These are phyloP conservation scores for Malacoctenus gilli DNA, from an alignment of 2,797 vertebrate species.

Conservation along the genomic window DNA sequence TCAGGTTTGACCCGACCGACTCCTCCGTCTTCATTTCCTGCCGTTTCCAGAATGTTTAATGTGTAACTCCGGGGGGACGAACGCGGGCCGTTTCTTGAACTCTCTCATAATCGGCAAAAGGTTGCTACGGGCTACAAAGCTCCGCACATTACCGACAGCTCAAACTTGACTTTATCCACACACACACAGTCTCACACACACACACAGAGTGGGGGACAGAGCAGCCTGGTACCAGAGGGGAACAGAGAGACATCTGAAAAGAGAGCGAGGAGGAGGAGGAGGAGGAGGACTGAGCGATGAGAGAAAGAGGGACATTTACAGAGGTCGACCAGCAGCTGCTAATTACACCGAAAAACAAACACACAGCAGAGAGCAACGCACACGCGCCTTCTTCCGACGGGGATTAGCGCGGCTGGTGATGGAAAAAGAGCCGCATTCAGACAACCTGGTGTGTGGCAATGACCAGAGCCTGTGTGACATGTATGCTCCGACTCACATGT, in stretches of 20 bases:
- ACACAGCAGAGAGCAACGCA: constrained; percentile 39
- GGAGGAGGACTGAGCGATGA: constrained; percentile 21
- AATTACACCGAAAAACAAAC: constrained; percentile 62
- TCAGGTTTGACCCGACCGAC: too few relatives aligned
- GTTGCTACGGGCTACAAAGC: constrained; percentile 47
- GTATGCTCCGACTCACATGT: constrained; percentile 44
- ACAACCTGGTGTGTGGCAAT: constrained; percentile 37
- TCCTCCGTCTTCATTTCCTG: too few relatives aligned
- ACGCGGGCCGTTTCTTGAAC: constrained; percentile 25
- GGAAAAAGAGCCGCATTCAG: constrained; percentile 58
- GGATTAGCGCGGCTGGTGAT: constrained; percentile 67
- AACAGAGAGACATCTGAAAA: constrained; percentile 30
- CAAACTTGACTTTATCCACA: constrained; percentile 55
- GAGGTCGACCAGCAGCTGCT: constrained; percentile 66
- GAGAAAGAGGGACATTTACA: constrained; percentile 37
- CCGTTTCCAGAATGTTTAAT: too few relatives aligned
- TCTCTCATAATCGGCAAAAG: constrained; percentile 19
- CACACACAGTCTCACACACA: constrained; percentile 1
- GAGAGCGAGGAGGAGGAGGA: background rate
- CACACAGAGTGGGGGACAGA: constrained; percentile 46
- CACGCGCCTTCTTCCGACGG: constrained; percentile 40
- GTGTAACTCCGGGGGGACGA: too few relatives aligned
- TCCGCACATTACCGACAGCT: constrained; percentile 36
- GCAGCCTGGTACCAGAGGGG: constrained; percentile 58
- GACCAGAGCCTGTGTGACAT: constrained; percentile 34